Evolutionary conservation across 2,113 vertebrate genomes (phyloP), one percentile per base, ranked within the genome.

Genomic region (Aleadryas rufinucha): DNA sequence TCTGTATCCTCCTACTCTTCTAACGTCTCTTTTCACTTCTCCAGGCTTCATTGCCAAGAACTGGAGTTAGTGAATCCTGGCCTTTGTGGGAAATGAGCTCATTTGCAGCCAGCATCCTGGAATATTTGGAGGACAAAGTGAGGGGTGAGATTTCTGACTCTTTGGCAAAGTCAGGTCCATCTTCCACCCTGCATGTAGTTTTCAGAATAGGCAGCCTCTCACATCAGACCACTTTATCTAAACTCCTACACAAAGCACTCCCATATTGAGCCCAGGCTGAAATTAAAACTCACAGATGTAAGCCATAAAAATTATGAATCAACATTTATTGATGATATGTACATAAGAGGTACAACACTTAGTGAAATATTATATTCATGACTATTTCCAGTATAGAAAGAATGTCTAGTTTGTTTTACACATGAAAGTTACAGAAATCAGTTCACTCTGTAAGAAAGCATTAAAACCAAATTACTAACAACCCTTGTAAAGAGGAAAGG

Each of bases 291-390:
- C 88, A 54, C 28, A 85, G 30, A 87, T 64, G 69, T 33, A 80
- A 71, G 33, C 61, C 70, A 75, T 93, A 89, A 98, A 98, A 98
- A 98, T 99, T 98, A 98, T 98, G 98, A 99, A 99, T 98, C 95
- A 98, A 99, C 98, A 98, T 99, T 99, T 99, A 99, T 99, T 99
- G 98, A 98, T 96, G 94, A 98, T 99, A 99, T 99, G 98, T 99
- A 99, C 99, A 99, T 97, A 98, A 98, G 98, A 98, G 98, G 98
- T 99, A 99, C 98, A 99, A 99, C 98, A 99, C 96, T 98, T 99
- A 98, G 97, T 98, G 98, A 99, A 99, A 99, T 98, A 98, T 98
- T 97, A 95, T 90, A 97, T 96, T 97, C 88, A 96, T 44, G 7
- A 92, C 97, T 97, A 97, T 92, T 98, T 98, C 96, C 97, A 98